Evolutionary conservation across 1,140 invertebrate genomes (phyloP), one percentile per base, ranked within the genome.

Genomic region (Camponotus vicinus): DNA sequence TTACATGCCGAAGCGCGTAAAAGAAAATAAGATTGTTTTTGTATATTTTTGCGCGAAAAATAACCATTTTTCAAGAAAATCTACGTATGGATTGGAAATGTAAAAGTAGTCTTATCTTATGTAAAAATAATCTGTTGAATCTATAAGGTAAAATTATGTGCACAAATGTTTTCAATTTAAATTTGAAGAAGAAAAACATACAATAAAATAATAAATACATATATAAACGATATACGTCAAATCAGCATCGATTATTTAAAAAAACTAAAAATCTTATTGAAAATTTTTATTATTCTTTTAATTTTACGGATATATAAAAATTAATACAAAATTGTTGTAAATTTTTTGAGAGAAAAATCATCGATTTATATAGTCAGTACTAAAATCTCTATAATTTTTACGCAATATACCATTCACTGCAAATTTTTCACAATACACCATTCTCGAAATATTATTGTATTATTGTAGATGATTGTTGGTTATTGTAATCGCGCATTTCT

Each of bases 271-370:
- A 49, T 21, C 21, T 78, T 6, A 15, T 63, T 42, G 18, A n/a
- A 63, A n/a, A 34, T 0, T 78, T 78, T 64, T 13, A 18, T 49
- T 66, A 45, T 64, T 78, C 9, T 66, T 42, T 61, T 42, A 27
- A 78, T 67, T 7, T 45, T 34, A 49, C 15, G 21, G 21, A 52
- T 52, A 15, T 27, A 2, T 13, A 49, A 78, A 78, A 78, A 49
- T 49, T 3, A 45, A 78, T 32, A 7, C 0, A 8, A 49, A 45
- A 6, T 3, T 1, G 15, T 9, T 66, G 0, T 67, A 21, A 49
- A n/a, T 78, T 37, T 21, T 45, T 13, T 18, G 21, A 15, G n/a
- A 1, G 40, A 37, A 42, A 34, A 49, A 21, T 66, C 1, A 5
- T 75, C 71, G 1, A 45, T 77, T 63, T 52, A 52, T 15, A 7